Evolutionary conservation across 2,888 invertebrate species (phyloP).

Genomic region (Cataglyphis cursor): DNA sequence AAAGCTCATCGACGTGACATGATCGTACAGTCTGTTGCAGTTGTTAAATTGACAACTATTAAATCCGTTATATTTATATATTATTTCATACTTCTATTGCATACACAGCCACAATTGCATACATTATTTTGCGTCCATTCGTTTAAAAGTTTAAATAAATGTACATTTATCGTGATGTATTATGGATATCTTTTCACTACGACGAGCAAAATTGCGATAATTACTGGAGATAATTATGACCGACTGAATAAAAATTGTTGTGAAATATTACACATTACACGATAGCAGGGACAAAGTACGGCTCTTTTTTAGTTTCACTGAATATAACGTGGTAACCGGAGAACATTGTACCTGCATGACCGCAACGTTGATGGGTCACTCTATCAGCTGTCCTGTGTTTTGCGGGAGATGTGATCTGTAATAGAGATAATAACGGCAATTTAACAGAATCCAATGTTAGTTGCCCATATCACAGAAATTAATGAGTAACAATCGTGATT

Average conservation of each 20-base stretch:
- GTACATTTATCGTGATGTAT: conserved; percentile 4
- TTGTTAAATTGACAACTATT: conserved; percentile 12
- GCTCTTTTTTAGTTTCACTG: conserved; percentile 14
- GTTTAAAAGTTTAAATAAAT: conserved; percentile 15
- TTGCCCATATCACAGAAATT: conserved; percentile 51
- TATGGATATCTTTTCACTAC: background rate
- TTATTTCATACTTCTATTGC: conserved; percentile 29
- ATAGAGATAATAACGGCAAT: conserved; percentile 58
- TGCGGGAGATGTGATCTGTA: conserved; percentile 46
- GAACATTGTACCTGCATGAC: conserved; percentile 33
- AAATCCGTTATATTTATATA: conserved; percentile 8
- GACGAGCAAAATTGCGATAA: conserved; percentile 15
- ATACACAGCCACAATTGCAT: background rate
- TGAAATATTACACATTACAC: conserved; percentile 15
- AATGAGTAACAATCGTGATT: conserved; percentile 58
- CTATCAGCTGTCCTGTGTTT: conserved; percentile 34
- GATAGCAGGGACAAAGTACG: conserved; percentile 7
- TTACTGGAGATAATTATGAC: conserved; percentile 30
- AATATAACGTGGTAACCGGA: conserved; percentile 2
- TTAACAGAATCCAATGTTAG: conserved; percentile 63
- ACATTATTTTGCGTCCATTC: background rate
- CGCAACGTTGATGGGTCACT: conserved; percentile 39
- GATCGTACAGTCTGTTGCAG: background rate
- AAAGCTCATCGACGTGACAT: background rate
- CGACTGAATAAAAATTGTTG: conserved; percentile 23